phyloP scores from a whole-genome alignment of 2,888 invertebrate genomes.

The Mimas tiliae region DNA sequence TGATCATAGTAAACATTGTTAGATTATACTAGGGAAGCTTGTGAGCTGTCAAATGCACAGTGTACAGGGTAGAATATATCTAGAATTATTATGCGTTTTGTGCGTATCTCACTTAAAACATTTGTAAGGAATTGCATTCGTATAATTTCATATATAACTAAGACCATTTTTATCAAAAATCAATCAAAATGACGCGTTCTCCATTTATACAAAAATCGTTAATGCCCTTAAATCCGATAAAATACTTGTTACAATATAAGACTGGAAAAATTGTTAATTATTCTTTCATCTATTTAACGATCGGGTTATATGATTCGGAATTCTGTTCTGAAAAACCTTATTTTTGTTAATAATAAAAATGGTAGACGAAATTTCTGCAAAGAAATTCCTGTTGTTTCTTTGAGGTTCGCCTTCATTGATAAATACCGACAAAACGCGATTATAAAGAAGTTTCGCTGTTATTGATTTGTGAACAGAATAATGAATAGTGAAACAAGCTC shows the following conservation, averaged over 20 bases:
- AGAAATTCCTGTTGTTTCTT: constrained; percentile 16
- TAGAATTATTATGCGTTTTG: constrained; percentile 14
- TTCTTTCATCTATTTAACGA: constrained; percentile 7
- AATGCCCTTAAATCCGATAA: not conserved
- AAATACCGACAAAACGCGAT: not conserved
- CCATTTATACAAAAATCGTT: not conserved
- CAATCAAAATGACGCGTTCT: not conserved
- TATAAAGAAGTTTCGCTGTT: not conserved
- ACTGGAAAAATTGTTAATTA: constrained; percentile 16
- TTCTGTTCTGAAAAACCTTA: constrained; percentile 3
- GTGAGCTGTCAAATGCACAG: constrained; percentile 15
- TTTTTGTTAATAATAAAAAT: constrained; percentile 23
- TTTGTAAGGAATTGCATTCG: constrained; percentile 14
- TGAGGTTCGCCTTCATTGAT: not conserved
- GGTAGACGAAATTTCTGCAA: constrained; percentile 23
- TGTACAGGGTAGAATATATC: constrained; percentile 22
- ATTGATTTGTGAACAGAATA: too few relatives aligned
- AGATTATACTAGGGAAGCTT: constrained; percentile 14
- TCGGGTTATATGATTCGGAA: constrained; percentile 18
- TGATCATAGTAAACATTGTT: constrained; percentile 24
- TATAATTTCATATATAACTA: constrained; percentile 2
- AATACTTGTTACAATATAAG: constrained; percentile 12
- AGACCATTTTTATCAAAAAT: constrained; percentile 1
- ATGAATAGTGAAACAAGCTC: too few relatives aligned
- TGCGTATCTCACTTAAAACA: constrained; percentile 5